Base-by-base conservation (phyloP, 2,888 invertebrate genomes). In the Acronicta psi region DNA sequence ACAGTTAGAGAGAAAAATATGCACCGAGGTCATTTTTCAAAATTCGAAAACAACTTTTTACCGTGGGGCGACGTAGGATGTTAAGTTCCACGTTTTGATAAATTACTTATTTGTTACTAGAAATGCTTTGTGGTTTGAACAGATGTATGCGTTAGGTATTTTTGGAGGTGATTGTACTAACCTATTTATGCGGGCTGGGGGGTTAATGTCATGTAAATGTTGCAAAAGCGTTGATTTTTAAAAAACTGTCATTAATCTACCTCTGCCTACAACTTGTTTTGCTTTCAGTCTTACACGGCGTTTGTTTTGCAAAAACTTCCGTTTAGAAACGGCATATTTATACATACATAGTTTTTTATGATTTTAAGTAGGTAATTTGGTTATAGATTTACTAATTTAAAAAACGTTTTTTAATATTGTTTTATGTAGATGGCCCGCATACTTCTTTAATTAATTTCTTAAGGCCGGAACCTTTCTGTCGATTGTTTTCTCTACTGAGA, bases 141-240 rank as follows among this genome's bases (percentile, higher is more conserved):
- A 77, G 67, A 71, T 63, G 60, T 64, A 53, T 61, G 47, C 53
- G 40, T 61, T 53, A 47, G 52, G 61, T 59, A 55, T 66, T 71
- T 77, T 68, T 54, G 50, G 20, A 44, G 65, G 51, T 58, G 80
- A 83, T 76, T 86, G 84, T 87, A 83, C 85, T 66, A 69, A 58
- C 69, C 73, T 80, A 75, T 77, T 84, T 86, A 86, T 88, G 74
- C 86, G 67, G 52, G 66, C 31, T 51, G 54, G 46, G 68, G 79
- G 82, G 82, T 81, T 87, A 88, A 86, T 77, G 81, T 57, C 80
- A 89, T 90, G 86, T 31, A 82, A 85, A 88, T 86, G 36, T 56
- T 17, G 36, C 43, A 51, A 64, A 78, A 77, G 77, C 83, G 80
- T 72, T 68, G 82, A 75, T 83, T 87, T 71, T 18, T 38, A 38